Evolutionary conservation across 2,113 vertebrate species (phyloP).

Genomic region (Acanthisitta chloris): DNA sequence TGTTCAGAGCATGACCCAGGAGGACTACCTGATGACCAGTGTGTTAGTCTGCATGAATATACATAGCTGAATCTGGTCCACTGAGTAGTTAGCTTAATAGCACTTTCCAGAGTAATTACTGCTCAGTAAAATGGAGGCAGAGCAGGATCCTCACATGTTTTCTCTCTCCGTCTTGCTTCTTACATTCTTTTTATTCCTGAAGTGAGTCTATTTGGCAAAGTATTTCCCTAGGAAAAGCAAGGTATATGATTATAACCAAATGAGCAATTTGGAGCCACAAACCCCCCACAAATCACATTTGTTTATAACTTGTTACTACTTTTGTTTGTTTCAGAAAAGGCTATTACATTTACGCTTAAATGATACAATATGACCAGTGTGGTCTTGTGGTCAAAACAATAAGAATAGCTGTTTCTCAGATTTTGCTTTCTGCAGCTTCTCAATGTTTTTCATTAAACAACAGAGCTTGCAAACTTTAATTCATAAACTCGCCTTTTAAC

Average conservation of each 20-base stretch:
- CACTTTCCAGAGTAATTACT: slow-evolving; percentile 31
- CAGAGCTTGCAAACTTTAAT: slow-evolving; percentile 43
- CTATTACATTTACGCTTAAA: slow-evolving; percentile 52
- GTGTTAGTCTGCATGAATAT: background rate
- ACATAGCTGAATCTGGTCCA: background rate
- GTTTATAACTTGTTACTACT: slow-evolving; percentile 56
- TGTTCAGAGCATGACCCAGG: background rate
- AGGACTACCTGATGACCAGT: background rate
- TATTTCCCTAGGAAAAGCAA: background rate
- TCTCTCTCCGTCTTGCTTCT: slow-evolving; percentile 10
- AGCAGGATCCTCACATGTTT: slow-evolving; percentile 16
- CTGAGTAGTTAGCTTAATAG: background rate
- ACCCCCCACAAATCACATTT: slow-evolving; percentile 1
- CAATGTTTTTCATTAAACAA: slow-evolving; percentile 27
- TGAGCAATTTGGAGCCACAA: slow-evolving; percentile 22
- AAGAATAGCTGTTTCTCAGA: slow-evolving; percentile 21
- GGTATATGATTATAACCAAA: slow-evolving; percentile 53
- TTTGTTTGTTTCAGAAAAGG: slow-evolving; percentile 54
- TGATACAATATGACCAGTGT: slow-evolving; percentile 51
- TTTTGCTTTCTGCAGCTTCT: slow-evolving; percentile 2
- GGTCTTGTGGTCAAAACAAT: slow-evolving; percentile 50
- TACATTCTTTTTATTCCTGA: slow-evolving; percentile 35
- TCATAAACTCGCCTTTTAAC: slow-evolving; percentile 49
- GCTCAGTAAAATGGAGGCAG: background rate
- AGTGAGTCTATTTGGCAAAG: slow-evolving; percentile 33